Base-by-base conservation (phyloP, 1,140 invertebrate genomes). In the Meloidogyne exigua region DNA sequence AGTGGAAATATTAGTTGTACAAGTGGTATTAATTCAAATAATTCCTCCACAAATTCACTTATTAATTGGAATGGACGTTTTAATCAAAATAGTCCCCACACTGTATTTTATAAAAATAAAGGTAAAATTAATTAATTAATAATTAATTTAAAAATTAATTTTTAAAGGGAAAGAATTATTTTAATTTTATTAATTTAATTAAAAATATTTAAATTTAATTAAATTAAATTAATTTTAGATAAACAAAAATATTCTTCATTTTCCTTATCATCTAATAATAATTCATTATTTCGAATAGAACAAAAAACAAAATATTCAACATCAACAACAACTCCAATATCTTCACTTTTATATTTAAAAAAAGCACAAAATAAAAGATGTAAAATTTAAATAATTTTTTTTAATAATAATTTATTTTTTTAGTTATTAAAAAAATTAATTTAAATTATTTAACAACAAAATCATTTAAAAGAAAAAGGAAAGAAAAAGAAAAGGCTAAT, bases 371-470 rank as follows among this genome's bases (percentile, higher is more conserved):
- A 57, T 21, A 2, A 7, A n/a, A 57, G 21, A 57, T 57, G 49
- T 57, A n/a, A 39, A 39, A 39, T 57, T 57, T 57, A n/a, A 57
- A 57, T n/a, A 57, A 39, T 39, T 7, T 39, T 39, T 32, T 18
- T 49, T 49, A 18, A 57, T n/a, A 57, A 18, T 49, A 49, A 49
- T 49, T 49, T n/a, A n/a, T n/a, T 49, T 49, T 57, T 57, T 57
- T n/a, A 57, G 49, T 57, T n/a, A 57, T n/a, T n/a, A n/a, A 15
- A 57, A 57, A n/a, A 57, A n/a, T n/a, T n/a, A 57, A 57, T 57
- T n/a, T 5, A 57, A 57, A 49, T 49, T 18, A n/a, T 57, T 57
- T 57, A 9, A 9, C 49, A 57, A 57, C 0, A 57, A 57, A 57
- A 57, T 21, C 49, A 9, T 57, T 57, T 57, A 57, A 57, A 57